Percentiles rank a stretch among this genome's conserved stretches.
Evolutionary conservation across 2,888 invertebrate species (phyloP).

Genomic region (Salticus scenicus): DNA sequence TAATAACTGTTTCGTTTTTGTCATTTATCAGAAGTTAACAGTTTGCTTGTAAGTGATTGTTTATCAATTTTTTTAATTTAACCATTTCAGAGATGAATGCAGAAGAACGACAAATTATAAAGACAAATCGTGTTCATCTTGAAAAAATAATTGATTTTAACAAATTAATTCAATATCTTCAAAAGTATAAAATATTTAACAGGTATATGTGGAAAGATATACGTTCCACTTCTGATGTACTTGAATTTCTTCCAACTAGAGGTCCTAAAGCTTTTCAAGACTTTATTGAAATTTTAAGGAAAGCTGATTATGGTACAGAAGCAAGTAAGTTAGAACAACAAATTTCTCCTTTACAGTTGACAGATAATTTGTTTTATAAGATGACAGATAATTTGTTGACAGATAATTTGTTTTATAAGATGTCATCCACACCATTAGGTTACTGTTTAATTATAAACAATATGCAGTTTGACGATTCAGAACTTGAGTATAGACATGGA

Average conservation of each 20-base stretch:
- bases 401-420: slow-evolving; percentile 48
- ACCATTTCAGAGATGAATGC: no score
- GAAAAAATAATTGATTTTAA: no score
- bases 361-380: not conserved
- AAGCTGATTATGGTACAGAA: slow-evolving; percentile 23
- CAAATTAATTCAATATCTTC: not conserved
- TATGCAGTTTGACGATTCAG: slow-evolving; percentile 46
- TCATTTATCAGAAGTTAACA: no score
- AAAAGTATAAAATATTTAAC: slow-evolving; percentile 53
- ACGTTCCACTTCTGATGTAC: slow-evolving; percentile 3
- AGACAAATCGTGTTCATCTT: no score
- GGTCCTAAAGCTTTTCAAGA: slow-evolving; percentile 54
- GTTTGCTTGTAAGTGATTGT: no score
- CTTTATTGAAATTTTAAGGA: slow-evolving; percentile 45
- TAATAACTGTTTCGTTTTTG: no score
- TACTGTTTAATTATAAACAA: slow-evolving; percentile 70
- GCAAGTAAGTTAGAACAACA: slow-evolving; percentile 16
- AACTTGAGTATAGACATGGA: slow-evolving; percentile 32
- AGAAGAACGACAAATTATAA: no score
- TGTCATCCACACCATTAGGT: slow-evolving; percentile 67
- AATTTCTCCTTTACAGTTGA: not conserved
- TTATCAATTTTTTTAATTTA: no score
- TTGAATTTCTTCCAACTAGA: slow-evolving; percentile 35
- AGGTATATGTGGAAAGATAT: slow-evolving; percentile 51
- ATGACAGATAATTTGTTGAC: not conserved